Evolutionary conservation across 2,888 invertebrate species (phyloP).

Genomic region (Agrotis clavis): DNA sequence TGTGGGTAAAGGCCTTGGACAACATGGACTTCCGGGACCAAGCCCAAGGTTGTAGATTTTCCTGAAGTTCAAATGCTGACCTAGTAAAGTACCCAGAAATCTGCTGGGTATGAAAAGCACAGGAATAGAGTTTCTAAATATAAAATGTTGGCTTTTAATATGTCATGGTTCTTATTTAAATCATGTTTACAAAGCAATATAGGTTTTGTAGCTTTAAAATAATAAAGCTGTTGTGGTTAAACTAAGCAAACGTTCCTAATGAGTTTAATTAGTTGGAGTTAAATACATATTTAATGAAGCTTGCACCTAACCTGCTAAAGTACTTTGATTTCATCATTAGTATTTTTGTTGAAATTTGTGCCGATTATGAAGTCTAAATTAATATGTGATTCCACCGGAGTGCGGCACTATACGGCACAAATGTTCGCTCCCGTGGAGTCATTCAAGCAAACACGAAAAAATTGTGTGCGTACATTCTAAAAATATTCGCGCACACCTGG

Average conservation of each 20-base stretch:
- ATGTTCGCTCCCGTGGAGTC: too few relatives aligned
- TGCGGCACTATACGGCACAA: too few relatives aligned
- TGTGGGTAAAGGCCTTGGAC: too few relatives aligned
- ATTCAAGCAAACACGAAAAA: too few relatives aligned
- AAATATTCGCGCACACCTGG: too few relatives aligned
- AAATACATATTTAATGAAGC: constrained; percentile 30
- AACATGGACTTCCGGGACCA: too few relatives aligned
- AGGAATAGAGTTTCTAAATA: background rate
- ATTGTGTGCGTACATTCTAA: too few relatives aligned
- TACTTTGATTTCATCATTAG: background rate
- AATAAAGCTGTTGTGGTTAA: constrained; percentile 5
- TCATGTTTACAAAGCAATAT: background rate
- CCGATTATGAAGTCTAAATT: background rate
- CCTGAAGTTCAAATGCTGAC: background rate
- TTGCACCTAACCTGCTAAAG: background rate
- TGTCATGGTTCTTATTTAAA: constrained; percentile 7
- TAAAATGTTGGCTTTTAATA: background rate
- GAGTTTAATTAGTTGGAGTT: constrained; percentile 29
- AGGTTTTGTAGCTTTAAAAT: constrained; percentile 21
- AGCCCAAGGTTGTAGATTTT: too few relatives aligned
- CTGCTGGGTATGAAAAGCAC: background rate
- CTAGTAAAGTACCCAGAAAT: background rate
- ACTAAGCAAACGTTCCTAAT: constrained; percentile 38
- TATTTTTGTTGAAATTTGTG: background rate
- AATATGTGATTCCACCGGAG: too few relatives aligned